phyloP scores from a whole-genome alignment of 2,113 vertebrate species.

The Sapajus apella region DNA sequence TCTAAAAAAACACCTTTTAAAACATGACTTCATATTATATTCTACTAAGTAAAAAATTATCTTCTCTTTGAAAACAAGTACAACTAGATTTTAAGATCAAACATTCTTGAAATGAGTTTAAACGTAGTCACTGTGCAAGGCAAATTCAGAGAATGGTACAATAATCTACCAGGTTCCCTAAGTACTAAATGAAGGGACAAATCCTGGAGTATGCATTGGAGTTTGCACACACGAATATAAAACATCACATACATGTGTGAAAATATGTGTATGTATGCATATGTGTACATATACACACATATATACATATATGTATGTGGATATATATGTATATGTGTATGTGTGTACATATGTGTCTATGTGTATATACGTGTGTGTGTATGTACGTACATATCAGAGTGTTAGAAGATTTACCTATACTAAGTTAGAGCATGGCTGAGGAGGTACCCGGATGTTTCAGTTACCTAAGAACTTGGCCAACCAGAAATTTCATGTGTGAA shows the following conservation, averaged over 20 bases:
- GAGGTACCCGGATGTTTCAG: neutral
- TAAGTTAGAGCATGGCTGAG: neutral
- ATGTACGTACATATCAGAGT: neutral
- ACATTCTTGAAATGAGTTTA: neutral
- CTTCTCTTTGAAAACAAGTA: neutral
- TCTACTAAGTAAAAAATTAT: constrained; percentile 1
- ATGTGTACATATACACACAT: no score
- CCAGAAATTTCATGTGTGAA: neutral
- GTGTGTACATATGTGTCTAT: neutral
- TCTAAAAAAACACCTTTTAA: neutral
- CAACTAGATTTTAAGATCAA: neutral
- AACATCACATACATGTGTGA: neutral
- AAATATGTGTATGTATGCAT: neutral
- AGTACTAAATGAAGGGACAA: neutral
- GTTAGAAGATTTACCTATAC: neutral
- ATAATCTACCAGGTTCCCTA: neutral
- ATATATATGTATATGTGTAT: neutral
- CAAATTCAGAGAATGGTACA: neutral
- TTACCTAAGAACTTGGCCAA: neutral
- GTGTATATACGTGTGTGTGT: neutral
- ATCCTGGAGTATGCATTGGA: neutral
- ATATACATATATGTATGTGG: no score
- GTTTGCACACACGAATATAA: neutral
- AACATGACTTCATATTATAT: neutral
- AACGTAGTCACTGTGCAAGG: neutral